Percentiles rank a stretch among this genome's conserved stretches.
Conservation (phyloP, 2,797 vertebrate genomes). For the Acanthiza pusilla region DNA sequence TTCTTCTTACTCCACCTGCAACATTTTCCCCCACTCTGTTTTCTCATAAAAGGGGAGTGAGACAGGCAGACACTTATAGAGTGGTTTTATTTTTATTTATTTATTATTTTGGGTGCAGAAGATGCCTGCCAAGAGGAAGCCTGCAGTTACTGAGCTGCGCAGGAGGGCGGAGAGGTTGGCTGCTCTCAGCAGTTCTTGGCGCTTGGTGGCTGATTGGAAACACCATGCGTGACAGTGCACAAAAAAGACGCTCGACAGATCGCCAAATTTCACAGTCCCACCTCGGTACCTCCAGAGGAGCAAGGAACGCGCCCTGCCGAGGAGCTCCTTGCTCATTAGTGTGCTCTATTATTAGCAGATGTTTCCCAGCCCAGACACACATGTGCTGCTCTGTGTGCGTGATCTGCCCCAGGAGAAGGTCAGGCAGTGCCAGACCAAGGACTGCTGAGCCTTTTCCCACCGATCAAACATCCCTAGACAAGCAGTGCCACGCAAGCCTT, state of each 20-base stretch:
- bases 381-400: neutral
- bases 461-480: neutral
- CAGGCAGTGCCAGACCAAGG: neutral
- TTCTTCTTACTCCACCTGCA: constrained; percentile 38
- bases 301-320: neutral
- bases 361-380: neutral
- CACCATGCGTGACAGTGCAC: constrained; percentile 31
- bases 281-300: neutral
- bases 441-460: neutral
- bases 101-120: constrained; percentile 9
- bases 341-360: neutral
- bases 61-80: neutral
- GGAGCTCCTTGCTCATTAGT: neutral
- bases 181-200: neutral
- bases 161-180: constrained; percentile 37
- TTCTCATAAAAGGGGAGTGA: neutral
- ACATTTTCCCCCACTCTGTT: neutral
- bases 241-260: neutral
- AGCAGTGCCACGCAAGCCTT: neutral
- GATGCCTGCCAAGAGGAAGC: constrained; percentile 35
- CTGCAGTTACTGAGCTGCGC: constrained; percentile 24
- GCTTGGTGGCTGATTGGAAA: constrained; percentile 34
- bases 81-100: neutral
- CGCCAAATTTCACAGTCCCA: neutral
- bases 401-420: neutral